A percentile compares a stretch with the other conserved stretches of the same genome.
These are phyloP conservation scores for Tiliqua scincoides DNA, from an alignment of 2,113 vertebrate genomes.

Conservation along the genomic window DNA sequence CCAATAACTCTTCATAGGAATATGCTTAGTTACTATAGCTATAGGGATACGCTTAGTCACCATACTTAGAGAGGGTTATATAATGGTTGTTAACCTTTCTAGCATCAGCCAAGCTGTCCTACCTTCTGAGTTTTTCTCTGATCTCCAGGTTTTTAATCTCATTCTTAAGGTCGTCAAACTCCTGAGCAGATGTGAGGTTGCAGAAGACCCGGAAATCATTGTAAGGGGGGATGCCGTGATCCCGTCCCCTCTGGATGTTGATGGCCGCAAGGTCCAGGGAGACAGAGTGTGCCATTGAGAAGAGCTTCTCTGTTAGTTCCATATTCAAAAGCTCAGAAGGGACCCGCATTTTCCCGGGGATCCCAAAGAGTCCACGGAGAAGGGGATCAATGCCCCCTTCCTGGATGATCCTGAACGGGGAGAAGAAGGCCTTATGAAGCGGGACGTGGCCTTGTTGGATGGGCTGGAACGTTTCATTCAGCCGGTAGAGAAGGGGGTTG, in stretches of 20 bases:
- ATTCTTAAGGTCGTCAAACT: conserved; percentile 76
- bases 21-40: too few species aligned
- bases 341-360: conserved; percentile 76
- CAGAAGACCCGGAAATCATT: conserved; percentile 79
- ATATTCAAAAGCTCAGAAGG: conserved; percentile 76
- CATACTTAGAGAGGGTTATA: neutral
- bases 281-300: conserved; percentile 77
- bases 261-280: conserved; percentile 76
- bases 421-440: conserved; percentile 78
- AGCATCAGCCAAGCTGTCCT: conserved; percentile 2
- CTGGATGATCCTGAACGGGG: conserved; percentile 75
- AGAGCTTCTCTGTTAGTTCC: conserved; percentile 78
- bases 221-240: conserved; percentile 78
- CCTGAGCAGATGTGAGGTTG: conserved; percentile 72
- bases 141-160: conserved; percentile 79
- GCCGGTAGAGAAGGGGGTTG: conserved; percentile 74
- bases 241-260: conserved; percentile 77
- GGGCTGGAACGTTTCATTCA: conserved; percentile 74
- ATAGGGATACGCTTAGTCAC: too few species aligned
- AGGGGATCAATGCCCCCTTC: conserved; percentile 77
- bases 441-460: conserved; percentile 73
- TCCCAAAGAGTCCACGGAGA: conserved; percentile 73
- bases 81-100: neutral
- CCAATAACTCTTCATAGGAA: too few species aligned
- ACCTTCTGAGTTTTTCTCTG: conserved; percentile 78